Evolutionary conservation across 2,888 invertebrate genomes (phyloP).

Genomic region (Eristalinus aeneus): DNA sequence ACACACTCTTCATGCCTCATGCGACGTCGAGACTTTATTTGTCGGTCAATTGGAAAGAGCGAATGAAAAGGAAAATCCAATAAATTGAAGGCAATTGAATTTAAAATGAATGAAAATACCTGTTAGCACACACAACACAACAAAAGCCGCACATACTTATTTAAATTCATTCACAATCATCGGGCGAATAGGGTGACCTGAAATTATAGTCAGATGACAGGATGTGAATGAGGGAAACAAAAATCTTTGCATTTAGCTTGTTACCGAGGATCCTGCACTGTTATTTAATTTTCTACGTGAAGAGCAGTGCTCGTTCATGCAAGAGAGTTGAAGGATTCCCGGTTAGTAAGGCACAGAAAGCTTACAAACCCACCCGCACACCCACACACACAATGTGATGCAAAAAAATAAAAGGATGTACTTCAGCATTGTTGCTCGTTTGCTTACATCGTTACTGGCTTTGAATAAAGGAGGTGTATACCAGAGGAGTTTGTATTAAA

Average conservation of each 20-base stretch:
- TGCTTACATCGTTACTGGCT: slow-evolving; percentile 11
- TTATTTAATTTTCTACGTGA: slow-evolving; percentile 40
- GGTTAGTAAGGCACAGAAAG: slow-evolving; percentile 3
- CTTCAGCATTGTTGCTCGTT: neutral
- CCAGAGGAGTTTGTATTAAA: slow-evolving; percentile 22
- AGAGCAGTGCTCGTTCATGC: slow-evolving; percentile 22
- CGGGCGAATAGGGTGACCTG: neutral
- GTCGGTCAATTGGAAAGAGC: slow-evolving; percentile 9
- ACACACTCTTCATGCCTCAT: neutral
- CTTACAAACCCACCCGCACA: neutral
- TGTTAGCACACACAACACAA: too few species aligned
- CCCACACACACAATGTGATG: neutral
- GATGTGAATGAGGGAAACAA: neutral
- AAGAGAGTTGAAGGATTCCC: slow-evolving; percentile 20
- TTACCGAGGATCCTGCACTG: slow-evolving; percentile 30
- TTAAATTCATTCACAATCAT: slow-evolving; percentile 11
- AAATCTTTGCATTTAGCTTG: slow-evolving; percentile 12
- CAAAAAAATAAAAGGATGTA: neutral
- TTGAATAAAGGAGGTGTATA: slow-evolving; percentile 18
- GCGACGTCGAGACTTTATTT: neutral
- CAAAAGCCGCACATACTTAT: slow-evolving; percentile 8
- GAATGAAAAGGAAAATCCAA: slow-evolving; percentile 11
- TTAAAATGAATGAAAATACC: slow-evolving; percentile 14
- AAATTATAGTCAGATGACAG: slow-evolving; percentile 4
- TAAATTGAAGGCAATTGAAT: slow-evolving; percentile 34